Evolutionary conservation across 2,888 invertebrate species (phyloP).

Genomic region (Sinhomidia bicolor): DNA sequence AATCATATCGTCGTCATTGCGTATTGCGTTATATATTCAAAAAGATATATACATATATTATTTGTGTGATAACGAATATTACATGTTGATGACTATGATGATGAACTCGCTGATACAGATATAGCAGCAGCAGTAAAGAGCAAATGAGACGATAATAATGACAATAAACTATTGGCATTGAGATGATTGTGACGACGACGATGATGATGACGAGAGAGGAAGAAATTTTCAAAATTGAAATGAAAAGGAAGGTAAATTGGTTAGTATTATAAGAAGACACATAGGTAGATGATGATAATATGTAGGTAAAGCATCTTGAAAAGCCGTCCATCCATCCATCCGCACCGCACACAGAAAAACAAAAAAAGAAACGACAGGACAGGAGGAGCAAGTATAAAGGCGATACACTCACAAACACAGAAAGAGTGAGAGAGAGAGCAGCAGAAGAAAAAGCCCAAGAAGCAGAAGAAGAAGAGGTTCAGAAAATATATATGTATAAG

Average conservation of each 20-base stretch:
- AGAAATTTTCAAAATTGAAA: background rate
- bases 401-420: constrained; percentile 13
- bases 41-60: background rate
- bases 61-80: background rate
- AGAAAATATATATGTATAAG: constrained; percentile 46
- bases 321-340: constrained; percentile 15
- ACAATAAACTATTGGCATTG: background rate
- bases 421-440: too few relatives aligned
- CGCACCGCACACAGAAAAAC: constrained; percentile 40
- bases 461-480: constrained; percentile 31
- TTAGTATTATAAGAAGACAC: background rate
- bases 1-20: too few relatives aligned
- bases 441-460: constrained; percentile 23
- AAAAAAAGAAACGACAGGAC: constrained; percentile 13
- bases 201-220: background rate
- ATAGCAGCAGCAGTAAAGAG: background rate
- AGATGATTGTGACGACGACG: background rate
- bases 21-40: background rate
- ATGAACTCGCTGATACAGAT: background rate
- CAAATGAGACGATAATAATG: background rate
- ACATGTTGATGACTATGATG: background rate
- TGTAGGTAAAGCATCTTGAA: background rate
- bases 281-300: background rate
- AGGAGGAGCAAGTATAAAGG: background rate
- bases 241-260: constrained; percentile 40